Conservation (phyloP, 2,797 vertebrate genomes). For the Lophotriccus pileatus region DNA sequence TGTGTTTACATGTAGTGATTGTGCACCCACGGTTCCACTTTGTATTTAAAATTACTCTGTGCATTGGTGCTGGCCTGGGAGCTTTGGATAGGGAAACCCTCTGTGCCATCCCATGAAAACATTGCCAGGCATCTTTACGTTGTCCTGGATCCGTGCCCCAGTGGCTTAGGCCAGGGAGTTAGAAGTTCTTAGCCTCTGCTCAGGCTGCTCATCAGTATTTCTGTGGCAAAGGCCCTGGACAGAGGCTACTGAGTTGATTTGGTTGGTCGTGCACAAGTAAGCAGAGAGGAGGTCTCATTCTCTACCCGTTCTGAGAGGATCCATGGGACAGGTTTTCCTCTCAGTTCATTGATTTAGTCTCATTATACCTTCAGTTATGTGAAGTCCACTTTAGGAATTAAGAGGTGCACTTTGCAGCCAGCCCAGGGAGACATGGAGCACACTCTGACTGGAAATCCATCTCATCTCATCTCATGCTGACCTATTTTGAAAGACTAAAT, state of each 20-base stretch:
- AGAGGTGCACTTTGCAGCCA: not conserved
- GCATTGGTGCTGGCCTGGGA: not conserved
- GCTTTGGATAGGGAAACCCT: not conserved
- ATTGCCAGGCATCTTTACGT: not conserved
- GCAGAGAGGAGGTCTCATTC: not conserved
- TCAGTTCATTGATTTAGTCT: not conserved
- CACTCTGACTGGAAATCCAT: not conserved
- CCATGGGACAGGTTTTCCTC: not conserved
- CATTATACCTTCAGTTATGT: fast-evolving
- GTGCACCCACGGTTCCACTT: not conserved
- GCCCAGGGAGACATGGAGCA: not conserved
- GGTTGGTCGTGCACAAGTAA: not conserved
- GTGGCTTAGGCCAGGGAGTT: not conserved
- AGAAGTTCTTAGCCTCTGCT: not conserved
- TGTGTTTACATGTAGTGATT: not conserved
- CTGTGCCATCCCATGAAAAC: not conserved
- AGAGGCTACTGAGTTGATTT: not conserved
- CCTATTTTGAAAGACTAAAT: constrained; percentile 24
- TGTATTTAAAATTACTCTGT: not conserved
- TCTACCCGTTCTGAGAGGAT: not conserved
- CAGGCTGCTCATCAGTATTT: not conserved
- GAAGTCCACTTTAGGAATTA: not conserved
- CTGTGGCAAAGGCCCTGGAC: not conserved
- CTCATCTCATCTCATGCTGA: not conserved
- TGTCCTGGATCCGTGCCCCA: not conserved